A percentile compares a stretch with the other conserved stretches of the same genome.
Evolutionary conservation across 2,888 invertebrate genomes (phyloP).

Genomic region (Drosophila meridiana): DNA sequence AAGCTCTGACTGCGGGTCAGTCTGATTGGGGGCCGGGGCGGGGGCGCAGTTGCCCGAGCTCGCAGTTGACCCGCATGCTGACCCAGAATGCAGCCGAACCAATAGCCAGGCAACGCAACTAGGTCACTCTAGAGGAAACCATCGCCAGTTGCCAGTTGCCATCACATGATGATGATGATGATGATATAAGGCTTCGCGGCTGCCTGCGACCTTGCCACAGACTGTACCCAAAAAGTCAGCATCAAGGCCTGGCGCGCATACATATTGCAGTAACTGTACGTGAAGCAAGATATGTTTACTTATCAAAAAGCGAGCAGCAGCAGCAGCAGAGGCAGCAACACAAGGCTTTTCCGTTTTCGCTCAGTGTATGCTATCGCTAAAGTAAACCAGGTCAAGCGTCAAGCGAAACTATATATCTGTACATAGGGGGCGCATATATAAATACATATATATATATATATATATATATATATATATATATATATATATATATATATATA

Average conservation of each 20-base stretch:
- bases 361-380: constrained; percentile 39
- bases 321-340: not conserved
- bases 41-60: constrained; percentile 23
- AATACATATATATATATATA: constrained; percentile 12
- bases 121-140: constrained; percentile 46
- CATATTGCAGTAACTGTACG: constrained; percentile 68
- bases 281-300: constrained; percentile 58
- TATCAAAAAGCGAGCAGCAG: constrained; percentile 24
- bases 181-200: constrained; percentile 54
- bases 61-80: constrained; percentile 55
- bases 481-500: constrained; percentile 23
- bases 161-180: constrained; percentile 5
- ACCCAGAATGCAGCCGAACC: constrained; percentile 70
- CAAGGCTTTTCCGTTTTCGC: constrained; percentile 29
- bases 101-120: constrained; percentile 48
- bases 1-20: constrained; percentile 56
- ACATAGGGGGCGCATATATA: constrained; percentile 1
- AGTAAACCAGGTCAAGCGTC: constrained; percentile 79
- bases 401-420: constrained; percentile 43
- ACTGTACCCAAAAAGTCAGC: constrained; percentile 49
- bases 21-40: constrained; percentile 5
- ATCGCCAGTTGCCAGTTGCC: constrained; percentile 13
- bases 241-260: constrained; percentile 54
- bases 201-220: constrained; percentile 59
- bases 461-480: constrained; percentile 20